These are phyloP conservation scores for Copsychus sechellarum DNA, from an alignment of 2,113 vertebrate species.

Conservation along the genomic window DNA sequence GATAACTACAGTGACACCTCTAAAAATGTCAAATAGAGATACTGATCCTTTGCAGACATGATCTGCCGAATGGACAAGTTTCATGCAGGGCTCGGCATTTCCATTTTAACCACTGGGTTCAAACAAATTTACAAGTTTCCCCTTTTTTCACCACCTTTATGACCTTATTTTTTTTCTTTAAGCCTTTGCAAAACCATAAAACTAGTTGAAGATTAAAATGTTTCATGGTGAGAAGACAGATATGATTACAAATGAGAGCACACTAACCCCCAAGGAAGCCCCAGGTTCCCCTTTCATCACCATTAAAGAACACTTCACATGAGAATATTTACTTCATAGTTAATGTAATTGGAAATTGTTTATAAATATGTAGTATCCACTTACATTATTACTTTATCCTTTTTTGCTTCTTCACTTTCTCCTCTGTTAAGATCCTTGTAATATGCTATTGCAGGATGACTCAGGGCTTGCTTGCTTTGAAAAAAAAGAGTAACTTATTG, in stretches of 20 bases:
- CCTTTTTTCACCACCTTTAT: not conserved
- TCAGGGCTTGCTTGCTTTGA: not conserved
- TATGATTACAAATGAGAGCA: slow-evolving; percentile 43
- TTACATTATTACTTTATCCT: not conserved
- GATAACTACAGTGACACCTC: slow-evolving; percentile 9
- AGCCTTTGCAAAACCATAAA: slow-evolving; percentile 33
- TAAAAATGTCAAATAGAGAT: slow-evolving; percentile 36
- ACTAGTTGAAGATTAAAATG: slow-evolving; percentile 20
- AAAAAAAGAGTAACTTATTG: not conserved
- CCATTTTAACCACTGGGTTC: not conserved
- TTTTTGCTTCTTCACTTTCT: slow-evolving; percentile 12
- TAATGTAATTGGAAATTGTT: not conserved
- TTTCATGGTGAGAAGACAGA: not conserved
- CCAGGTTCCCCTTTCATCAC: not conserved
- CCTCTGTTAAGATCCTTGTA: not conserved
- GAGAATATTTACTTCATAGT: not conserved
- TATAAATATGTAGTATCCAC: not conserved
- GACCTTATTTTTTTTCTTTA: not conserved
- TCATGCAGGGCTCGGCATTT: not conserved
- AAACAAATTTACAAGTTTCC: not conserved
- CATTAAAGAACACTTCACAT: not conserved
- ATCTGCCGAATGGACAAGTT: not conserved
- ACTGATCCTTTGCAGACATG: not conserved
- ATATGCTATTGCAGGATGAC: slow-evolving; percentile 9
- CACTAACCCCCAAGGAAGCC: not conserved